Evolutionary conservation across 2,797 vertebrate species (phyloP), one percentile per base, ranked within the genome.

Genomic region (Hipposideros larvatus): DNA sequence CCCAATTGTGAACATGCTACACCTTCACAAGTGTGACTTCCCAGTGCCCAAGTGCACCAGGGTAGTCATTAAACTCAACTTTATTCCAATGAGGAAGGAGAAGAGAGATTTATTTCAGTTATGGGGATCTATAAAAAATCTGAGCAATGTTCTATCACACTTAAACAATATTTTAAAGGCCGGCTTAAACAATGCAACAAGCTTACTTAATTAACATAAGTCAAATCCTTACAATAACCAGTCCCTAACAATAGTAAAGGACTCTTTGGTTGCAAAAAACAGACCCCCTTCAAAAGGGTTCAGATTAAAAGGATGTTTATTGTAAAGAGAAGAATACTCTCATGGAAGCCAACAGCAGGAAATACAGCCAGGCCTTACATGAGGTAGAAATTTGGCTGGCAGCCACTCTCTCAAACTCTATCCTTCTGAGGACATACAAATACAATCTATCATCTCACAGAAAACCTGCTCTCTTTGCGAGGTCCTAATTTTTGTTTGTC

Each of bases 301-400:
- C 87, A 88, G 37, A 26, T 78, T 84, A 95, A 85, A 90, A 83
- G 7, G 19, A 66, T 84, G 65, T 93, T 93, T 85, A 94, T 88
- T 51, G 55, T 48, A 79, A 91, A 84, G 43, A 70, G 74, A 87
- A 70, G 74, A 87, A 83, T 43, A 82, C 19, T 53, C n/a, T 78
- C 11, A 4, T 59, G 48, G 48, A 87, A 73, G 41, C 53, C 87
- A 84, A 55, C 43, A 74, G 57, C 24, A 74, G 78, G 51, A 78
- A 94, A 37, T 48, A 68, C 0, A 79, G 41, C 63, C 37, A 71
- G 75, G 75, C 34, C 43, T 95, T 77, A 46, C 18, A 55, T 66
- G 66, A 95, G 83, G 31, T 71, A 87, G 78, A 61, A 61, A 73
- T 57, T 28, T 94, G 78, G 53, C 83, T 91, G 63, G 73, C 61